Conservation (phyloP, 1,140 invertebrate genomes). For the Drosophila azteca region DNA sequence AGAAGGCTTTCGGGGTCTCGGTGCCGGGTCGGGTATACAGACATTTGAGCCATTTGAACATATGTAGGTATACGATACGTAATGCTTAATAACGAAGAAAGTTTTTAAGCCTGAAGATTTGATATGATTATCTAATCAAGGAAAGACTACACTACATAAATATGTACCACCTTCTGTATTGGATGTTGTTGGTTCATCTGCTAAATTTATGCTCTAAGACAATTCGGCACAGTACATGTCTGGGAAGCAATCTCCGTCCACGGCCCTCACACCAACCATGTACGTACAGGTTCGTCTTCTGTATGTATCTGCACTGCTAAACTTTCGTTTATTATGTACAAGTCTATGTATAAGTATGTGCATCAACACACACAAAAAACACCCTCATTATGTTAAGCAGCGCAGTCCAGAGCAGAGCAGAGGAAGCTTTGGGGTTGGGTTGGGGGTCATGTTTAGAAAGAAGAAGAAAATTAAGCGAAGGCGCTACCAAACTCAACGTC, state of each 20-base stretch:
- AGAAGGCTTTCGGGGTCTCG: too few species aligned
- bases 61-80: too few species aligned
- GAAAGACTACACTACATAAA: background rate
- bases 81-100: too few species aligned
- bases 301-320: constrained; percentile 1
- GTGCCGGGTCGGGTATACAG: too few species aligned
- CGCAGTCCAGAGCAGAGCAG: constrained; percentile 25
- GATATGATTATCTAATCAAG: constrained; percentile 18
- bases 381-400: constrained; percentile 77
- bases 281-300: too few species aligned
- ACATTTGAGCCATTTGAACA: too few species aligned
- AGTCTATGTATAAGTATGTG: constrained; percentile 21
- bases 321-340: constrained; percentile 1
- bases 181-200: constrained; percentile 5
- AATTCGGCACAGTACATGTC: background rate
- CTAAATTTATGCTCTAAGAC: constrained; percentile 1
- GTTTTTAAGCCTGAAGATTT: background rate
- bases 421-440: constrained; percentile 32
- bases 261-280: too few species aligned
- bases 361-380: constrained; percentile 35
- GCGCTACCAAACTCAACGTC: constrained; percentile 20
- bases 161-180: background rate
- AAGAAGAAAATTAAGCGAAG: constrained; percentile 41
- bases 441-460: too few species aligned
- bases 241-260: too few species aligned